Conservation (phyloP, 2,113 vertebrate species). For the Leuciscus idus region DNA sequence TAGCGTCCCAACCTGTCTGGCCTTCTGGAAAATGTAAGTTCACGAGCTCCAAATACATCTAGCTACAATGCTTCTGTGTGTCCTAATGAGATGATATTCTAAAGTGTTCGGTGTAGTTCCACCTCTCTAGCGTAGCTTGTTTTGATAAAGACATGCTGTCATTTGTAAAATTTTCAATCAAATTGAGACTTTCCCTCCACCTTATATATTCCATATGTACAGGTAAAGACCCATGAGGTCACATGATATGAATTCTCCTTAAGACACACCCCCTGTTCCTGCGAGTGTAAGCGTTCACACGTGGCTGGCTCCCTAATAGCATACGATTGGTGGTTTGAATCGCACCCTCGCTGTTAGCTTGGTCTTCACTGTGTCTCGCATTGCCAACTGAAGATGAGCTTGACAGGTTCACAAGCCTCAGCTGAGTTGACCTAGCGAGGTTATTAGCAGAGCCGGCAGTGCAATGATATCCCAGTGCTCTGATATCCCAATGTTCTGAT, state of each 20-base stretch:
- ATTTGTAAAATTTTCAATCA: background rate
- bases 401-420: too few relatives aligned
- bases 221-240: background rate
- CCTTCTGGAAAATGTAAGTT: constrained; percentile 97
- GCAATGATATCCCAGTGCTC: too few relatives aligned
- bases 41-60: background rate
- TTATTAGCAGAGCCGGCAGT: too few relatives aligned
- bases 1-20: constrained; percentile 87
- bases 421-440: too few relatives aligned
- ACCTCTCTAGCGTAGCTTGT: background rate
- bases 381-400: too few relatives aligned
- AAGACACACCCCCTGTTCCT: background rate
- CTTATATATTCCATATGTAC: constrained; percentile 10
- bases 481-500: too few relatives aligned
- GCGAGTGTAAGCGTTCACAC: background rate
- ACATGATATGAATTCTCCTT: background rate
- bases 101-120: background rate
- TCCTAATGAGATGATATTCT: background rate
- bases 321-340: too few relatives aligned
- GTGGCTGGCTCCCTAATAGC: too few relatives aligned
- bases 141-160: background rate
- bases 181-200: background rate
- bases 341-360: too few relatives aligned
- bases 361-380: too few relatives aligned
- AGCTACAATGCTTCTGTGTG: background rate